Base-by-base conservation (phyloP, 2,113 vertebrate genomes). In the Callopanchax toddi region DNA sequence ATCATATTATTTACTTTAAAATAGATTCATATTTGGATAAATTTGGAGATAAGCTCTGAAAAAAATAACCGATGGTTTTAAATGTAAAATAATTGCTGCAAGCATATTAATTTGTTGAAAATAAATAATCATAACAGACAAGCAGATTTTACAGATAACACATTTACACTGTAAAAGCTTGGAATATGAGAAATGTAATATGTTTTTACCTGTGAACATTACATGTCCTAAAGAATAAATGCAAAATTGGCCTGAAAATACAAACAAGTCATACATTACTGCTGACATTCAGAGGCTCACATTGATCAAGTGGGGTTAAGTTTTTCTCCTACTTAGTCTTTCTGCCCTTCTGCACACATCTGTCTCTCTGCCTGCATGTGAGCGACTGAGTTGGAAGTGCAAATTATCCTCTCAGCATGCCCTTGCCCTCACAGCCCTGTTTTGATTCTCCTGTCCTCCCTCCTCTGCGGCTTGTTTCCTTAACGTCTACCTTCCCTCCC, bases 321-420 rank as follows among this genome's bases (percentile, higher is more conserved):
- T 13, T 45, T 42, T 22, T 21, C 2, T 48, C 18, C 37, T 43
- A 32, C 18, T 50, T 89, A 91, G 90, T 93, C 90, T 93, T 82
- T 77, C 71, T 76, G 66, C 78, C 82, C 71, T 65, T 80, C 69
- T 86, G 81, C 76, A 79, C 82, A 71, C 81, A 78, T 86, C 78
- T 71, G 89, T 87, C 91, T 86, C 86, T 83, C 81, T 93, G 92
- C 26, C 74, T 65, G 56, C 69, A 64, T 76, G 80, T 67, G 79
- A 73, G 73, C 56, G 64, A 78, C 45, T 58, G 76, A 80, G 74
- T 72, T 71, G 62, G 69, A 87, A 71, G 86, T 83, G 81, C 71
- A 88, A 83, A 83, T 88, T 82, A 88, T 88, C 77, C 76, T 87
- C 83, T 64, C 85, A 82, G 85, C 82, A 84, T 86, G 76, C 62